Evolutionary conservation across 2,888 invertebrate species (phyloP).

Genomic region (Mechanitis messenoides): DNA sequence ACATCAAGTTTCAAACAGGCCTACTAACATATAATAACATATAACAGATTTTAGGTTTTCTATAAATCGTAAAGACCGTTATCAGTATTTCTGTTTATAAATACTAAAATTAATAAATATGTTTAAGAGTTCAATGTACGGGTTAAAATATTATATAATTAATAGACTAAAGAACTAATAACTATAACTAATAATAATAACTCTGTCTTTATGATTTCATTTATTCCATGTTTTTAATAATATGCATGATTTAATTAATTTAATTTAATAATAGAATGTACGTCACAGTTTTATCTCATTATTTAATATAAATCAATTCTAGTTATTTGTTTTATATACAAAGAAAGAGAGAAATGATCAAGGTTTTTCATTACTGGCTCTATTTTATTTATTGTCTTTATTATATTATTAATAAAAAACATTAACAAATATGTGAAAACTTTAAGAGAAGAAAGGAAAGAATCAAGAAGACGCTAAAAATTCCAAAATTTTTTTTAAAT

Average conservation of each 20-base stretch:
- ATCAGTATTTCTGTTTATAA: not conserved
- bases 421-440: too few relatives aligned
- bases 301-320: too few relatives aligned
- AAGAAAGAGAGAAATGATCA: slow-evolving; percentile 18
- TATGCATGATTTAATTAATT: too few relatives aligned
- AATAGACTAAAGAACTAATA: not conserved
- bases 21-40: slow-evolving; percentile 27
- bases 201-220: too few relatives aligned
- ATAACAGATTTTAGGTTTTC: not conserved
- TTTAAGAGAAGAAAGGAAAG: too few relatives aligned
- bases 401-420: too few relatives aligned
- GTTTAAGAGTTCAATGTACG: not conserved
- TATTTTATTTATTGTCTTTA: slow-evolving; percentile 17
- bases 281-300: too few relatives aligned
- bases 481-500: too few relatives aligned
- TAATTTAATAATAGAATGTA: too few relatives aligned
- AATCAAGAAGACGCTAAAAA: too few relatives aligned
- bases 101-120: not conserved
- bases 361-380: not conserved
- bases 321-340: not conserved
- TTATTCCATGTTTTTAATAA: too few relatives aligned
- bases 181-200: not conserved
- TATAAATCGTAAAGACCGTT: not conserved
- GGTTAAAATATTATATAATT: slow-evolving; percentile 3
- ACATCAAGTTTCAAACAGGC: slow-evolving; percentile 40